Conservation (phyloP, 2,113 vertebrate species). For the Rattus rattus region DNA sequence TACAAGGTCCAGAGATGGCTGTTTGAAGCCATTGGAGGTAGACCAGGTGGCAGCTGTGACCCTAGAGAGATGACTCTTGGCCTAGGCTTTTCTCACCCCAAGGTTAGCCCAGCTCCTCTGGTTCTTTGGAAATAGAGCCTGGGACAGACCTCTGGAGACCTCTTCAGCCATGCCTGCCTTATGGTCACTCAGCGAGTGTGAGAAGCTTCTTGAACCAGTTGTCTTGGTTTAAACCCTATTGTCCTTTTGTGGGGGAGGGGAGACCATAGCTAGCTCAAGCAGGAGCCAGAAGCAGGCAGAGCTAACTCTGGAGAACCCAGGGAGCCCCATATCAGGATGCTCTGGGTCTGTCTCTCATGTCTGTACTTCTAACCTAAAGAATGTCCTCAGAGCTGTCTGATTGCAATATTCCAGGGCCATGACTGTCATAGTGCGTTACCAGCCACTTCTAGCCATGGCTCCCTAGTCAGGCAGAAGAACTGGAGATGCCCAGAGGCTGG, state of each 20-base stretch:
- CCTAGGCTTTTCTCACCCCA: not conserved
- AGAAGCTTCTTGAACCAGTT: no score
- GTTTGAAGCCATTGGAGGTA: not conserved
- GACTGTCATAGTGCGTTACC: rapidly evolving
- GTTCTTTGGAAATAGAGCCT: not conserved
- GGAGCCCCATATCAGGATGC: not conserved
- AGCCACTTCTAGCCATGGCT: not conserved
- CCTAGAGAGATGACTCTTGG: no score
- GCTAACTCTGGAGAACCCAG: not conserved
- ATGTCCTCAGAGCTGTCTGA: no score
- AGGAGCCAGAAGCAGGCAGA: no score
- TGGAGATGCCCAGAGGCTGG: not conserved
- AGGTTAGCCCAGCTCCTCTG: not conserved
- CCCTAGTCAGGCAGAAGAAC: not conserved
- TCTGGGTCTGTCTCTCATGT: rapidly evolving
- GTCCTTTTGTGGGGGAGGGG: not conserved
- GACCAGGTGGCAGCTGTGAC: not conserved
- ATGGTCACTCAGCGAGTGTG: rapidly evolving
- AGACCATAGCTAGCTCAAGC: not conserved
- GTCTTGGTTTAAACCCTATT: not conserved
- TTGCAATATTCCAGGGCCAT: rapidly evolving
- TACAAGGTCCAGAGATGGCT: not conserved
- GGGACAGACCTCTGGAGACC: not conserved
- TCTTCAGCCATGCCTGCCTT: not conserved
- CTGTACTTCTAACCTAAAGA: not conserved